Evolutionary conservation across 2,888 invertebrate genomes (phyloP), one percentile per base, ranked within the genome.

Genomic region (Chymomyza procnemis): DNA sequence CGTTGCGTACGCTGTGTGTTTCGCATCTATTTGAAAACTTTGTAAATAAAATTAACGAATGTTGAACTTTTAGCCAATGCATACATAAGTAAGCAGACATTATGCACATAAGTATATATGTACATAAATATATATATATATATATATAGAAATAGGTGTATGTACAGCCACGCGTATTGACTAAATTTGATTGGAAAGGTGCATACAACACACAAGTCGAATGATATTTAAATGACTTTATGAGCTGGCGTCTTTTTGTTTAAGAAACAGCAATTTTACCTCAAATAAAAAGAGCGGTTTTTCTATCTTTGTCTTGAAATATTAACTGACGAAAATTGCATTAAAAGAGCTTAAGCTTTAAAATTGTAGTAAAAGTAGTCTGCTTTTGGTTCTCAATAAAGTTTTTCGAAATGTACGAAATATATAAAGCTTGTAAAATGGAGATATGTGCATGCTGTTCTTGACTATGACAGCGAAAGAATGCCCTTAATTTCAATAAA

Each of bases 41-140:
- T 82, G 84, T 79, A 88, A 86, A 88, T 85, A 86, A 81, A 78
- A 84, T 79, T 80, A 82, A 74, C 69, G 78, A 64, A 58, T 76
- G 68, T 72, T 72, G 69, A 80, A 78, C 78, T 75, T 68, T 71
- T 64, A 64, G 66, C 65, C 64, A 68, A 64, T 61, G 61, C 64
- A 54, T 58, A 62, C 54, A 68, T 41, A 41, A 41, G 34, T 41
- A 41, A 41, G 34, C 34, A 41, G 3, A 41, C 34, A 41, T 41
- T 41, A 41, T n/a, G n/a, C n/a, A n/a, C n/a, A n/a, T n/a, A n/a
- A n/a, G n/a, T 41, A 41, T 41, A 41, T 41, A 41, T 12, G 34
- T 41, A 3, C 12, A 41, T 12, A 41, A 3, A 30, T 30, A 30
- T 30, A 6, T 6, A 30, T 30, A 30, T 6, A 30, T 6, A 30